Evolutionary conservation across 1,140 invertebrate species (phyloP), one percentile per base, ranked within the genome.

Genomic region (Drosophila mauritiana): DNA sequence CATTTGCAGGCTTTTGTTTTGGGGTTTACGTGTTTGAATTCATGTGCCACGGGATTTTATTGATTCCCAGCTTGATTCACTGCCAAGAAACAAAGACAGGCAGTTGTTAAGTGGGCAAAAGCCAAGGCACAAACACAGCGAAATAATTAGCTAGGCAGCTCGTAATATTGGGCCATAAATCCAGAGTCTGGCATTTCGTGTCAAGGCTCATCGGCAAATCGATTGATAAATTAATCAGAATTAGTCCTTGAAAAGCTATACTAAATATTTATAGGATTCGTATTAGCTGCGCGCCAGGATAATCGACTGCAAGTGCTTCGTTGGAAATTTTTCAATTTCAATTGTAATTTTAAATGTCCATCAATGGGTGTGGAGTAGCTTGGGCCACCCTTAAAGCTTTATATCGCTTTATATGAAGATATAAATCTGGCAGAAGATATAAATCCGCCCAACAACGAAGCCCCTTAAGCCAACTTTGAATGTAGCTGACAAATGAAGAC

Each of bases 401-500:
- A 46, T 10, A 27, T n/a, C 2, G 7, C n/a, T 34, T 34, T 42
- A 15, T 39, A 39, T 37, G 15, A 22, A 37, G 17, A 46, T 8
- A n/a, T n/a, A 64, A 67, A 49, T 49, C 20, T 22, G 20, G 20
- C 20, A 3, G 20, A 22, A 22, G 20, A 22, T 22, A 22, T 22
- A 22, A 22, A 22, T 22, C 20, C 31, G 49, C 42, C 69, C 73
- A 73, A 72, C 67, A 89, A 89, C 81, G 77, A 89, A 89, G 84
- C 85, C 84, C 89, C 84, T 89, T 89, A 89, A 89, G 83, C 79
- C 75, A 79, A 68, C 65, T 52, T 55, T 62, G 65, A 45, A 58
- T 68, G 80, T 82, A 65, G 51, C 77, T 91, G 89, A 91, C 84
- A 91, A 91, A 91, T 91, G 89, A 91, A 91, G 89, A 91, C 80